phyloP scores from a whole-genome alignment of 2,113 vertebrate species.

The Picathartes gymnocephalus region DNA sequence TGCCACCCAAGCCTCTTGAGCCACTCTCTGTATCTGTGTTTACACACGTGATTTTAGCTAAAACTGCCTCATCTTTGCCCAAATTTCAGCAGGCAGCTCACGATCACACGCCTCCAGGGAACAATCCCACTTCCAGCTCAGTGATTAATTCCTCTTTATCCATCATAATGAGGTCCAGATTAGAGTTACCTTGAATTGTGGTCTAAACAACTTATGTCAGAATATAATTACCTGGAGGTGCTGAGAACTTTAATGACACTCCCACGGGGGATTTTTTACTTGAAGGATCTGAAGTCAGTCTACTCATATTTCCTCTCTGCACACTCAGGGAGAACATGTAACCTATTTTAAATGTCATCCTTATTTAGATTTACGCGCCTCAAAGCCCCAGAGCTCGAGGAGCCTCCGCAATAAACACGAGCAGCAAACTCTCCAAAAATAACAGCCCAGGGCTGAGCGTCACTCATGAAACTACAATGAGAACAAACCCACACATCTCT shows the following conservation, averaged over 20 bases:
- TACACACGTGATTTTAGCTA: fast-evolving
- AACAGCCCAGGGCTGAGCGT: neutral
- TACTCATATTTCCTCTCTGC: neutral
- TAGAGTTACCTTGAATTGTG: neutral
- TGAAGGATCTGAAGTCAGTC: neutral
- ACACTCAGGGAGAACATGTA: neutral
- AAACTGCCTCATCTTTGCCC: neutral
- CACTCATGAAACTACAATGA: neutral
- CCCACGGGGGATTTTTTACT: neutral
- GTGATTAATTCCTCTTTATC: neutral
- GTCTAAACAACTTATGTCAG: neutral
- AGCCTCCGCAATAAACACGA: neutral
- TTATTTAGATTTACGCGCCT: conserved; percentile 21
- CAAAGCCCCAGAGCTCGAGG: neutral
- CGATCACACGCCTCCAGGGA: neutral
- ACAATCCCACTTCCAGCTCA: neutral
- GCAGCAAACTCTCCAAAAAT: neutral
- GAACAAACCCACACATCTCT: neutral
- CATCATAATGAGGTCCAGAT: neutral
- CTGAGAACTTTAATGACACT: neutral
- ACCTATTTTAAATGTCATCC: conserved; percentile 23
- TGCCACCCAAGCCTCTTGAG: neutral
- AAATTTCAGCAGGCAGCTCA: neutral
- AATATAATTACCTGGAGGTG: conserved; percentile 25
- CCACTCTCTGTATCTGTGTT: neutral